Evolutionary conservation across 1,140 invertebrate genomes (phyloP).

Genomic region (Drosophila aff.): DNA sequence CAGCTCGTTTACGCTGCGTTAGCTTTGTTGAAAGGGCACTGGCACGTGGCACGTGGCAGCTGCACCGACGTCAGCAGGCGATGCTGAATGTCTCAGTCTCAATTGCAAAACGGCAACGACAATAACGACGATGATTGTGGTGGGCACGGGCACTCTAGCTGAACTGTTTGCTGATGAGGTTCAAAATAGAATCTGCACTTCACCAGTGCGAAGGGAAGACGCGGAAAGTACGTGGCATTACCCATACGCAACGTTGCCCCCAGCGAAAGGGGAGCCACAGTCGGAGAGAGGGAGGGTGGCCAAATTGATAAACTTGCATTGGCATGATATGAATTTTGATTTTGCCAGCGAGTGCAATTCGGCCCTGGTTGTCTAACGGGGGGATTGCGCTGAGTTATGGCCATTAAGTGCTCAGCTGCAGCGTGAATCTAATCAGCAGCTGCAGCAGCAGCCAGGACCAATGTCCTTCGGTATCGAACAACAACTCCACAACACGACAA

Average conservation of each 20-base stretch:
- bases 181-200: slow-evolving; percentile 29
- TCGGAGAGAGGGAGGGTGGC: background rate
- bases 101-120: slow-evolving; percentile 28
- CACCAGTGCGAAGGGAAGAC: background rate
- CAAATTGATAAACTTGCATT: slow-evolving; percentile 57
- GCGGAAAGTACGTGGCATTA: slow-evolving; percentile 38
- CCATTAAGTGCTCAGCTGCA: slow-evolving; percentile 34
- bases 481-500: slow-evolving; percentile 15
- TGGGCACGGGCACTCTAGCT: slow-evolving; percentile 1
- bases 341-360: slow-evolving; percentile 38
- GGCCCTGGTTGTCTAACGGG: slow-evolving; percentile 3
- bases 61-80: slow-evolving; percentile 21
- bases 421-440: slow-evolving; percentile 52
- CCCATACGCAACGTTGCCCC: slow-evolving; percentile 56
- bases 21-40: slow-evolving; percentile 13
- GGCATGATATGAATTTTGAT: slow-evolving; percentile 61
- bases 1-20: slow-evolving; percentile 11
- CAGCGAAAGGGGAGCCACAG: background rate
- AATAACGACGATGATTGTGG: slow-evolving; percentile 9
- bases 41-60: slow-evolving; percentile 24
- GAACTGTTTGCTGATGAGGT: slow-evolving; percentile 17
- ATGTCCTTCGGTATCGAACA: slow-evolving; percentile 1
- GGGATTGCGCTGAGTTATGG: slow-evolving; percentile 30
- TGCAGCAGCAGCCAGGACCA: slow-evolving; percentile 9
- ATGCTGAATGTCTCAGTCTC: slow-evolving; percentile 7